These are phyloP conservation scores for Brachynemurus nebulosus DNA, from an alignment of 2,888 invertebrate species.

Conservation along the genomic window DNA sequence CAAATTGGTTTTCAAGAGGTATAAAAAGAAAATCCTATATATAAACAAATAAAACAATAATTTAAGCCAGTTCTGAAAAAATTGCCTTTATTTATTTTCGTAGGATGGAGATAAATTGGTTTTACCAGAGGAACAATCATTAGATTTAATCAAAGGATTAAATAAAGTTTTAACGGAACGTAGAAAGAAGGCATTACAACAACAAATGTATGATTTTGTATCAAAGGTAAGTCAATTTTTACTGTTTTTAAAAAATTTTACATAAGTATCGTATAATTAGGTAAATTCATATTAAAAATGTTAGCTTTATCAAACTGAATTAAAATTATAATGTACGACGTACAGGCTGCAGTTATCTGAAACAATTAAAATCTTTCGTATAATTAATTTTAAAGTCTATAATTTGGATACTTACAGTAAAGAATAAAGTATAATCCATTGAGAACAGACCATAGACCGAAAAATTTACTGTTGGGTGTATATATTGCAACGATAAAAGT, in stretches of 20 bases:
- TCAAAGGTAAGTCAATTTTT: no score
- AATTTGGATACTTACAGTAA: neutral
- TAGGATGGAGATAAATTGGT: neutral
- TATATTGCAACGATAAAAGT: neutral
- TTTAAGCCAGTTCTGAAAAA: no score
- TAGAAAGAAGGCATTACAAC: no score
- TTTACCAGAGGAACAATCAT: conserved; percentile 1
- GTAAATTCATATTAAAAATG: no score
- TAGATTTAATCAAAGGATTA: neutral
- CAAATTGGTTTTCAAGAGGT: conserved; percentile 8
- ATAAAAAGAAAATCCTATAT: no score
- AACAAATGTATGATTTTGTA: no score
- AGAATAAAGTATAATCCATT: neutral
- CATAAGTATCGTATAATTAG: no score
- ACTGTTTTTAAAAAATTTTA: no score
- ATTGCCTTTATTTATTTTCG: neutral
- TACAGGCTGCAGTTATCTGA: neutral
- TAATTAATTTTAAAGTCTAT: neutral
- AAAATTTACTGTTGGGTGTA: neutral
- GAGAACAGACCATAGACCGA: neutral
- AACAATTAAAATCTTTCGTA: neutral
- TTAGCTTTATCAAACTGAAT: neutral
- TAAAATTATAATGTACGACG: neutral
- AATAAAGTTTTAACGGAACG: neutral
- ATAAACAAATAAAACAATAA: no score